phyloP scores from a whole-genome alignment of 2,113 vertebrate genomes.

The Peromyscus leucopus region DNA sequence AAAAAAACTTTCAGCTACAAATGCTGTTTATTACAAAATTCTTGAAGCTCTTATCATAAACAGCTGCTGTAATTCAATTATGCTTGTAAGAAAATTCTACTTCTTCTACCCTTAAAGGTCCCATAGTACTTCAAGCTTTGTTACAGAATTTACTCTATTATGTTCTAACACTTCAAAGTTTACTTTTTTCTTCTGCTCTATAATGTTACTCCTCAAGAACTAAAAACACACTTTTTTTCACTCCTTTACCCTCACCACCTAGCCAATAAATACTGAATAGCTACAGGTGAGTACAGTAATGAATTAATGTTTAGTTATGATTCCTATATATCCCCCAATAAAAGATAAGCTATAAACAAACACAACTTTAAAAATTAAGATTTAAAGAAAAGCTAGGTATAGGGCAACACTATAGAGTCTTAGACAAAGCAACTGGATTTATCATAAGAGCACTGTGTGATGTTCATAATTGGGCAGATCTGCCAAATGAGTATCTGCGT shows the following conservation, averaged over 20 bases:
- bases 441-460: not conserved
- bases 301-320: not conserved
- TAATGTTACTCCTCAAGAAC: not conserved
- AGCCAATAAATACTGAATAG: not conserved
- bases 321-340: constrained; percentile 2
- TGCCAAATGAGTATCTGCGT: not conserved
- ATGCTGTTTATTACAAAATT: not conserved
- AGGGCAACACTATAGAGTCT: not conserved
- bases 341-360: not conserved
- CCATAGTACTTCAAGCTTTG: not conserved
- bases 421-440: not conserved
- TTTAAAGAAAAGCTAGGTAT: not conserved
- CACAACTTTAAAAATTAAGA: constrained; percentile 3
- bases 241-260: not conserved
- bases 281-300: not conserved
- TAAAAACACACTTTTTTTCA: not conserved
- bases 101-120: not conserved
- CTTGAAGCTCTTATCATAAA: not conserved
- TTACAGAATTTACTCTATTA: not conserved
- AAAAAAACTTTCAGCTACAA: too few species aligned
- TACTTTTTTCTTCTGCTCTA: not conserved
- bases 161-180: not conserved
- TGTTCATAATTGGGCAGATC: not conserved
- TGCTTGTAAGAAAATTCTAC: not conserved
- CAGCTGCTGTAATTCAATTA: not conserved